Base-by-base conservation (phyloP, 2,797 vertebrate genomes). In the Phyllotis vaccarum region DNA sequence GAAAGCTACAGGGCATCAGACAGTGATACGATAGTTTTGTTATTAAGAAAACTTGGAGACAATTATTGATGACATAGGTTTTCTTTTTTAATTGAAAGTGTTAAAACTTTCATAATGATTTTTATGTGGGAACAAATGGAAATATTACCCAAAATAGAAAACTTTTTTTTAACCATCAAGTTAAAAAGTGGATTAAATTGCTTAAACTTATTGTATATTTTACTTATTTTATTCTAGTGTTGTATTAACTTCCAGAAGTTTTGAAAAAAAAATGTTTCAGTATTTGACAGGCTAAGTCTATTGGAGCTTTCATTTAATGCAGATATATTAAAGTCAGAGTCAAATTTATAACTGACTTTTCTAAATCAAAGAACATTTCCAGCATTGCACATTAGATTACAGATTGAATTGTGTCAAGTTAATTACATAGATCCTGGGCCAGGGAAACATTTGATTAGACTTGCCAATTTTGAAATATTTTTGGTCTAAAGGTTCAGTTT, bases 151-250 rank as follows among this genome's bases (percentile, higher is more conserved):
- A 90, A 89, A 86, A 7, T 5, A 85, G 56, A 31, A 89, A 87
- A 85, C 79, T n/a, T 82, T 76, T 96, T 89, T 90, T 83, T n/a
- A n/a, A n/a, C 60, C 6, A 90, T 97, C 96, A 97, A 96, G 97
- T 96, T 98, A 97, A 96, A 98, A 40, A 83, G 91, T n/a, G 0
- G 31, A 86, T 97, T 97, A 97, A 97, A 96, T 86, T 83, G 76
- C 97, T 97, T 83, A 54, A 97, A 97, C 97, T 95, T 96, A 97
- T 97, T 97, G 89, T 79, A 78, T 93, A 83, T 92, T 92, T 93
- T 88, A 93, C 94, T 83, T 91, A 95, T 90, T 96, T 97, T 97
- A 80, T 98, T 98, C 93, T 97, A 97, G 95, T 93, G 97, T 97
- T 97, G 94, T 89, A 98, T 97, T 97, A 97, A 98, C 97, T 97